These are phyloP conservation scores for Tethea ocularis DNA, from an alignment of 2,888 invertebrate species.

Conservation along the genomic window DNA sequence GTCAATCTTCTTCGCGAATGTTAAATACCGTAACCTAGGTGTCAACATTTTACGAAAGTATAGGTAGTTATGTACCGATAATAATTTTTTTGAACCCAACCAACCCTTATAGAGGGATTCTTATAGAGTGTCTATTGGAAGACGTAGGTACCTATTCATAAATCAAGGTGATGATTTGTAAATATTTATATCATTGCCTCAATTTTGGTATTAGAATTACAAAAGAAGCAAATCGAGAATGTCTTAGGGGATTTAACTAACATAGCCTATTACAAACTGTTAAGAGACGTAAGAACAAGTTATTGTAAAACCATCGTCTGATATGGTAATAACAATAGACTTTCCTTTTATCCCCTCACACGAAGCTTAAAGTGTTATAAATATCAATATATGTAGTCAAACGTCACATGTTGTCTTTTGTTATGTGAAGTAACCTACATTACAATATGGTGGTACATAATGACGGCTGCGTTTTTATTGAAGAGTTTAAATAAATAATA, in stretches of 20 bases:
- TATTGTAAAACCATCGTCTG: conserved; percentile 14
- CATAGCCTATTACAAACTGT: conserved; percentile 8
- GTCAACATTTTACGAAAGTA: too few species aligned
- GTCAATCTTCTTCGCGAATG: too few species aligned
- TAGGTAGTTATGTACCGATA: too few species aligned
- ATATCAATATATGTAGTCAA: conserved; percentile 56
- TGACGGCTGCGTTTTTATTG: conserved; percentile 69
- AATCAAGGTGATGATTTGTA: not conserved
- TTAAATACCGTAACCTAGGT: too few species aligned
- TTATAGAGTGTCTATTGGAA: too few species aligned
- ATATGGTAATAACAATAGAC: conserved; percentile 30
- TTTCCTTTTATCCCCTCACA: conserved; percentile 42
- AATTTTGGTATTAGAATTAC: not conserved
- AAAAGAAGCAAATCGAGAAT: not conserved
- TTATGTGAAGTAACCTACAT: conserved; percentile 51
- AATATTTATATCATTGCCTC: not conserved
- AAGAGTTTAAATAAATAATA: conserved; percentile 80
- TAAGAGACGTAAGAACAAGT: conserved; percentile 11
- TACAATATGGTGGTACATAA: conserved; percentile 67
- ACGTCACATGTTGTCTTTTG: conserved; percentile 48
- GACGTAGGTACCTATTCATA: too few species aligned
- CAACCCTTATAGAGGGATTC: too few species aligned
- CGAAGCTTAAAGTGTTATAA: conserved; percentile 44
- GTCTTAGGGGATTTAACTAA: conserved; percentile 4
- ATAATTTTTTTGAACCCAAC: too few species aligned